These are phyloP conservation scores for Patiria pectinifera DNA, from an alignment of 53 echinoderm and acorn worm species.

Conservation along the genomic window DNA sequence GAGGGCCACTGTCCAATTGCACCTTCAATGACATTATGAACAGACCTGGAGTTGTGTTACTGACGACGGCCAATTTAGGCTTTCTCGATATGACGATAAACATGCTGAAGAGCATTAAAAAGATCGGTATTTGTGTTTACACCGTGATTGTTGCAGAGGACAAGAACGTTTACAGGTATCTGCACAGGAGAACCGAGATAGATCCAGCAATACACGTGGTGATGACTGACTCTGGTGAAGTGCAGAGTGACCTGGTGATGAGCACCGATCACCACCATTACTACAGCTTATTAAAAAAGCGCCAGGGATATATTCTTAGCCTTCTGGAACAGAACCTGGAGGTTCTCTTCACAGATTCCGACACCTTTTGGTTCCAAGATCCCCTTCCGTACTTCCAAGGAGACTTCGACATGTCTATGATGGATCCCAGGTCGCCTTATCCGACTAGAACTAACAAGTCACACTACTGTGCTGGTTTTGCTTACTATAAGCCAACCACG, in stretches of 20 bases:
- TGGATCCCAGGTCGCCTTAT: not conserved
- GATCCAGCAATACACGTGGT: conserved; percentile 20
- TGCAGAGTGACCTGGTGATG: not conserved
- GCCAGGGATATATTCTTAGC: conserved; percentile 16
- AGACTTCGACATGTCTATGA: not conserved
- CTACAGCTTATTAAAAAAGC: conserved; percentile 16
- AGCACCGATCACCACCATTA: not conserved
- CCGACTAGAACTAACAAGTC: not conserved
- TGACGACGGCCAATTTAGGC: conserved; percentile 13
- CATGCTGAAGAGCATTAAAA: conserved; percentile 6
- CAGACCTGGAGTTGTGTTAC: not conserved
- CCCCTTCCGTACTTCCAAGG: not conserved
- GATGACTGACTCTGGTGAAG: not conserved
- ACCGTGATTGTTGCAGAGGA: conserved; percentile 23
- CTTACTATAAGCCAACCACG: not conserved
- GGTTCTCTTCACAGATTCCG: too few relatives aligned
- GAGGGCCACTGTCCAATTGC: conserved; percentile 17
- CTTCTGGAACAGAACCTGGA: not conserved
- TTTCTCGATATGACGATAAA: conserved; percentile 21
- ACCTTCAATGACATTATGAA: not conserved
- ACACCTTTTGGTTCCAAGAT: too few relatives aligned
- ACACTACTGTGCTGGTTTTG: too few relatives aligned
- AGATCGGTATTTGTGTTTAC: conserved; percentile 10
- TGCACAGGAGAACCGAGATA: not conserved
- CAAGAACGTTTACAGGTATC: not conserved